Evolutionary conservation across 92 coral and sea anemone genomes (phyloP), one percentile per base, ranked within the genome.

Genomic region (Parazoanthus atlanticus): DNA sequence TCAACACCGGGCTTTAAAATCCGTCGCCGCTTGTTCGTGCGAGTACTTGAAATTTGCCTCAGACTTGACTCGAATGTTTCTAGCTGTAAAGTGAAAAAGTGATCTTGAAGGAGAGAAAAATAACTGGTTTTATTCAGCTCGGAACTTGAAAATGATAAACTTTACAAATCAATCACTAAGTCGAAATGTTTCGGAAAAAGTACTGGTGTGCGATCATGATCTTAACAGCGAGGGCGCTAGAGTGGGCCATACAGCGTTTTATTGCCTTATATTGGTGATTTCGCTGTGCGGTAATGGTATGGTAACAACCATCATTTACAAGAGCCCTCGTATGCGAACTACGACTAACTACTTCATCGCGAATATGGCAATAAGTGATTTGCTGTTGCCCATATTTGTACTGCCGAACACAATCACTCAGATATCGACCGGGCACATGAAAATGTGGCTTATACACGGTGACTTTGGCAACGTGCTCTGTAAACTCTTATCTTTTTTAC

Each of bases 301-400:
- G 78, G 64, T 84, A 38, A 17, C 87, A 84, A 84, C 64, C 40
- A 73, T 84, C 15, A 46, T 84, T 67, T 84, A 84, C 66, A 84
- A 79, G 26, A 84, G 87, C 43, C 87, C 79, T 5, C 66, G 87
- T 0, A 84, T 84, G 87, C 43, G 76, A 10, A 84, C 78, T 0
- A 84, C 87, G 2, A 84, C 78, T 5, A 84, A 84, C 87, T 84
- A 41, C 34, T 69, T 84, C 23, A 84, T 84, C 33, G 87, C 79
- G 4, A 84, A 70, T 33, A 71, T 84, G 87, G 78, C 87, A 29
- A 71, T 84, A n/a, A 84, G 87, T 29, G 87, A 84, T 70, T 21
- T 84, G 1, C 34, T 70, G 31, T 19, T 84, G 28, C 78, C 78
- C 26, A 41, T 84, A 71, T 84, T 84, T 73, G 36, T 69, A 16